A percentile compares a stretch with the other conserved stretches of the same genome.
These are phyloP conservation scores for Nomada ferruginata DNA, from an alignment of 2,888 invertebrate genomes.

Conservation along the genomic window DNA sequence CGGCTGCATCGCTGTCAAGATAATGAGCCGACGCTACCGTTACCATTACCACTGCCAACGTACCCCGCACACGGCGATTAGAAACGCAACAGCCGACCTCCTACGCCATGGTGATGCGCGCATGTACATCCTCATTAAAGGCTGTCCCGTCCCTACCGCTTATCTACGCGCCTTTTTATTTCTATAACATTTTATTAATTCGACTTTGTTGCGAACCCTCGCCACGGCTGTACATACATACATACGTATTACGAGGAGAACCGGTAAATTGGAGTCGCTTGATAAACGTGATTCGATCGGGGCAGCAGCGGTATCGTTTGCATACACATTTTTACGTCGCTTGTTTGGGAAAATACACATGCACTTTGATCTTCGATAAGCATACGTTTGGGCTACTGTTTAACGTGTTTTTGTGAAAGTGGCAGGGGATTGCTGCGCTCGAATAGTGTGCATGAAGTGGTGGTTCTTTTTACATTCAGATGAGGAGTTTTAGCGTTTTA, in stretches of 20 bases:
- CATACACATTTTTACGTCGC: too few relatives aligned
- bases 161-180: slow-evolving; percentile 66
- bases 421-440: background rate
- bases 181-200: slow-evolving; percentile 79
- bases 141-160: slow-evolving; percentile 65
- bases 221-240: background rate
- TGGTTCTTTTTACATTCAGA: too few relatives aligned
- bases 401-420: background rate
- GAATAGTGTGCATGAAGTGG: too few relatives aligned
- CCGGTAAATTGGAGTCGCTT: background rate
- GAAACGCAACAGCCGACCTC: slow-evolving; percentile 71
- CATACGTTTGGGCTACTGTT: background rate
- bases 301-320: too few relatives aligned
- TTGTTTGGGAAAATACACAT: background rate
- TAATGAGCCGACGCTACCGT: slow-evolving; percentile 57
- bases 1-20: slow-evolving; percentile 51
- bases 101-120: slow-evolving; percentile 76
- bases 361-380: background rate
- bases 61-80: slow-evolving; percentile 63
- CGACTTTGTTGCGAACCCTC: slow-evolving; percentile 71
- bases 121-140: slow-evolving; percentile 82
- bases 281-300: too few relatives aligned
- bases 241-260: too few relatives aligned
- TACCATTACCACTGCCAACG: slow-evolving; percentile 64
- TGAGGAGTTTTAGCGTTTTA: too few relatives aligned